phyloP scores from a whole-genome alignment of 2,888 invertebrate species.

The Sylvicola fuscatus region DNA sequence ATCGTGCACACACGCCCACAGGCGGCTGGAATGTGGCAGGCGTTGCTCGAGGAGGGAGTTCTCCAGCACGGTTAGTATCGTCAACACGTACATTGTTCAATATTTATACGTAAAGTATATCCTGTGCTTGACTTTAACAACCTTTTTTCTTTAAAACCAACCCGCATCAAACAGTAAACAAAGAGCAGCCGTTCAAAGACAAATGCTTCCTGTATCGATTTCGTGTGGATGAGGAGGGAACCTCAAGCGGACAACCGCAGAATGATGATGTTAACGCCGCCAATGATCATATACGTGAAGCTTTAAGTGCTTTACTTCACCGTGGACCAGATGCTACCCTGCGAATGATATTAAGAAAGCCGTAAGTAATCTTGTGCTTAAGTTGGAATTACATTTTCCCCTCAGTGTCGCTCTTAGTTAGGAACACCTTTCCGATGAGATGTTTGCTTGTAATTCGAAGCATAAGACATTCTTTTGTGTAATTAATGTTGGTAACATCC shows the following conservation, averaged over 20 bases:
- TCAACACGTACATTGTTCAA: background rate
- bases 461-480: too few relatives aligned
- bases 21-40: slow-evolving; percentile 69
- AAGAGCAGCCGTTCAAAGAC: slow-evolving; percentile 64
- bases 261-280: slow-evolving; percentile 39
- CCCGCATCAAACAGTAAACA: slow-evolving; percentile 33
- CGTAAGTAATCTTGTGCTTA: slow-evolving; percentile 32
- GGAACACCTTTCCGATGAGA: background rate
- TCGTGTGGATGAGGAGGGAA: slow-evolving; percentile 47
- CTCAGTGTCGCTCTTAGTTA: background rate
- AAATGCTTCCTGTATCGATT: slow-evolving; percentile 67
- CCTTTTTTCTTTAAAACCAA: too few relatives aligned
- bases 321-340: slow-evolving; percentile 59
- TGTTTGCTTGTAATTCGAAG: too few relatives aligned
- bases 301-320: slow-evolving; percentile 41
- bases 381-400: background rate
- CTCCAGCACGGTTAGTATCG: slow-evolving; percentile 43
- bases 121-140: too few relatives aligned
- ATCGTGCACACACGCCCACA: slow-evolving; percentile 43
- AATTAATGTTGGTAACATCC: too few relatives aligned
- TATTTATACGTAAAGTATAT: too few relatives aligned
- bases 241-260: slow-evolving; percentile 27
- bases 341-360: slow-evolving; percentile 59
- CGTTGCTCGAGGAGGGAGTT: slow-evolving; percentile 57
- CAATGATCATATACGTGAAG: slow-evolving; percentile 47